These are phyloP conservation scores for Podargus strigoides DNA, from an alignment of 2,797 vertebrate genomes.

Conservation along the genomic window DNA sequence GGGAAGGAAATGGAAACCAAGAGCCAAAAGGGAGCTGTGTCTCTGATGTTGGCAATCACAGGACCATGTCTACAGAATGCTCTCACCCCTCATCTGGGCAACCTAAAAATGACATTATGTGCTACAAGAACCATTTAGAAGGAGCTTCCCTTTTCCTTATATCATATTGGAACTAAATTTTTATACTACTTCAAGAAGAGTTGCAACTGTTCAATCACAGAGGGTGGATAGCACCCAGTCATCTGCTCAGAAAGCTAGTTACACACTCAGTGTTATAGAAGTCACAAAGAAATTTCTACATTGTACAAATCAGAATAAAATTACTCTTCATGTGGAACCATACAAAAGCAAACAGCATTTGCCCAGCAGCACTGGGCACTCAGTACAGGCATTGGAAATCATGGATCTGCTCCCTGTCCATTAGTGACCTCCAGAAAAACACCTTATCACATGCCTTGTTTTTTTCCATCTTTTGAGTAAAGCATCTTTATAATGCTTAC, in stretches of 20 bases:
- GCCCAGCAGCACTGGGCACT: background rate
- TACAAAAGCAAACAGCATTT: background rate
- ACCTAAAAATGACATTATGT: background rate
- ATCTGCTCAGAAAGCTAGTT: background rate
- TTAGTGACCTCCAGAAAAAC: background rate
- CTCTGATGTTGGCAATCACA: background rate
- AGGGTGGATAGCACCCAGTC: background rate
- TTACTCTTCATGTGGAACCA: background rate
- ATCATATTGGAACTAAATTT: background rate
- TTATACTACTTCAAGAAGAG: background rate
- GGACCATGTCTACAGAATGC: background rate
- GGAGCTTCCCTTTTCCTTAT: background rate
- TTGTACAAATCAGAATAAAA: background rate
- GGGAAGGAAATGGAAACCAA: background rate
- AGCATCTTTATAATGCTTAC: background rate
- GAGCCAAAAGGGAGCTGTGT: background rate
- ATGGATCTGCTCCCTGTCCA: background rate
- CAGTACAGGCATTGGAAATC: background rate
- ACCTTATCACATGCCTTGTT: background rate
- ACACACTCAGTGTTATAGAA: background rate
- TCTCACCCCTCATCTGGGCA: background rate
- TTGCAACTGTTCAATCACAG: background rate
- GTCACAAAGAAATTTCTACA: background rate
- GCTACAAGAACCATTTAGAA: background rate
- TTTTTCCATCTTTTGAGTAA: background rate